Evolutionary conservation across 2,888 invertebrate species (phyloP), one percentile per base, ranked within the genome.

Genomic region (Dendrolimus houi): DNA sequence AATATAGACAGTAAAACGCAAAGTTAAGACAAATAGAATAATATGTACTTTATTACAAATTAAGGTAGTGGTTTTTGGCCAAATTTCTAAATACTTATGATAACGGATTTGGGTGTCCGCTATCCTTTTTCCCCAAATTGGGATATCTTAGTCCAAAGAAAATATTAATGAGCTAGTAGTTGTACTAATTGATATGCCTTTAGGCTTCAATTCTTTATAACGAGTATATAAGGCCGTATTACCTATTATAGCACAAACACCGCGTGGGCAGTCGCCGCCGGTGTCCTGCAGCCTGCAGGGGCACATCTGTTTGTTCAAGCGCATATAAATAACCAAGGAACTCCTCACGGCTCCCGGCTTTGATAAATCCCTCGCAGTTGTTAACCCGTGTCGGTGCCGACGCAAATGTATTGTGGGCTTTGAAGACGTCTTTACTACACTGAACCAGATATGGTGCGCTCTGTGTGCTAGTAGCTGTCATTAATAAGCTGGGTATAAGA

Each of bases 281-380:
- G 67, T 65, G 68, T 79, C 83, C 83, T 73, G 83, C 73, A 60
- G 82, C 64, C 82, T 73, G 83, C 73, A 60, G 82, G 64, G 64
- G 83, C 74, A 68, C 79, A 80, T 77, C 80, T 77, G 78, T 81
- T 75, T 72, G 68, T 67, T 65, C 60, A 64, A 64, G 62, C 67
- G 53, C 62, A 63, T 63, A 75, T 75, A 75, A 72, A 75, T 74
- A 77, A 79, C 68, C 57, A 58, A 67, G 69, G 64, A 70, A 71
- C 70, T 73, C 71, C 69, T 72, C 69, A 73, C 64, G 60, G 79
- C 77, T 79, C 72, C 81, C 64, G 79, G 74, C 74, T 76, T 73
- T 79, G 76, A 82, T 83, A 80, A 79, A 81, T 81, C 73, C 78
- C 64, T 72, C 67, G 67, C 68, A 59, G 64, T 62, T 61, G 54